Evolutionary conservation across 2,888 invertebrate genomes (phyloP), one percentile per base, ranked within the genome.

Genomic region (Tethea ocularis): DNA sequence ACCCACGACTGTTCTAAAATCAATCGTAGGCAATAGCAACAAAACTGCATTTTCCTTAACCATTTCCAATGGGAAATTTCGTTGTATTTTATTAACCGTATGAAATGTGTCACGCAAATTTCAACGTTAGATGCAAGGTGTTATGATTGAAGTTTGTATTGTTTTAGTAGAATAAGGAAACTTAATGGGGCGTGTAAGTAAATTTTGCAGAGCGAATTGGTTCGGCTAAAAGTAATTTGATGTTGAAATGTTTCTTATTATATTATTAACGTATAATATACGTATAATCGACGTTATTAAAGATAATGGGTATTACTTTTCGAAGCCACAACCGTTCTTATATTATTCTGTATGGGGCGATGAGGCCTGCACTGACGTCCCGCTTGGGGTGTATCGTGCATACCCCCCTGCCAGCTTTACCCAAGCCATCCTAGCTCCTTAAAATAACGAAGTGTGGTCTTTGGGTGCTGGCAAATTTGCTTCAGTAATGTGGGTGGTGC

Each of bases 141-240:
- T 20, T 46, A 46, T 10, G 20, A 20, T 46, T 46, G 46, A 46
- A 10, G 10, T 10, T 46, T 46, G 17, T 10, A 20, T 17, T 17
- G 46, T 10, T 46, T 20, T 46, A 0, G 10, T 5, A 6, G 41
- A 3, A n/a, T 5, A n/a, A 17, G 6, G n/a, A 10, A 46, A 8
- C 20, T n/a, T 46, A 46, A 46, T 46, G 46, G 20, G 20, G 46
- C 20, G n/a, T 46, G 46, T 46, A 46, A 46, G 46, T 46, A 17
- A 46, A 46, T 46, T 46, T 46, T 41, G 41, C n/a, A 41, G 41
- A 17, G 41, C n/a, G 10, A 41, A 41, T 41, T n/a, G 17, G 46
- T 20, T 46, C 46, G 10, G 20, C 20, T 10, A 2, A 20, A 20
- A 46, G 46, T 20, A 46, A 46, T 20, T 46, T 20, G 20, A 46